Conservation (phyloP, 2,888 invertebrate genomes). For the Geophilus truncorum region DNA sequence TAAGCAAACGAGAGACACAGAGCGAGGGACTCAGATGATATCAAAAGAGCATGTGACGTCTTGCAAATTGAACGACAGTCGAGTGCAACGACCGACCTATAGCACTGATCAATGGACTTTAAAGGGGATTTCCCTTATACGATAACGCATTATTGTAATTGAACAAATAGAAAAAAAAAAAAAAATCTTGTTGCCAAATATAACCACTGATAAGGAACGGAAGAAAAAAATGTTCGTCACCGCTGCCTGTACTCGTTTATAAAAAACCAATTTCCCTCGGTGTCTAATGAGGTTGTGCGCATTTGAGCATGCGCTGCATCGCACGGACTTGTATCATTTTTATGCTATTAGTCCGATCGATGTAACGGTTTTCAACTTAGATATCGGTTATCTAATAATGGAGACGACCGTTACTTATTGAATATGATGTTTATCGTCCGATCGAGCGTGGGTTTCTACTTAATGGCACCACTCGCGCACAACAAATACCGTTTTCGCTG, state of each 20-base stretch:
- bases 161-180: not conserved
- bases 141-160: conserved; percentile 18
- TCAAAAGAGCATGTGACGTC: conserved; percentile 3
- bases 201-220: not conserved
- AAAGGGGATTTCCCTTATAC: conserved; percentile 12
- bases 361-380: not conserved
- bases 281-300: not conserved
- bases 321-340: not conserved
- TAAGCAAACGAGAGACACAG: conserved; percentile 16
- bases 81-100: conserved; percentile 14
- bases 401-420: not conserved
- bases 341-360: not conserved
- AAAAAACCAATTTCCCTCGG: no score
- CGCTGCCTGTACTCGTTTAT: no score
- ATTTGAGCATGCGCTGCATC: not conserved
- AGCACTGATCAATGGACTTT: conserved; percentile 11
- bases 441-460: not conserved
- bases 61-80: conserved; percentile 11
- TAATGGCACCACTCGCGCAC: not conserved
- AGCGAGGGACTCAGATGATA: not conserved
- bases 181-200: not conserved
- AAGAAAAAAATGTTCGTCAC: not conserved
- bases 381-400: conserved; percentile 4
- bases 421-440: not conserved
- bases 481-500: not conserved